Percentiles rank a stretch among this genome's conserved stretches.
phyloP scores from a whole-genome alignment of 2,888 invertebrate species.

The Cancer borealis region DNA sequence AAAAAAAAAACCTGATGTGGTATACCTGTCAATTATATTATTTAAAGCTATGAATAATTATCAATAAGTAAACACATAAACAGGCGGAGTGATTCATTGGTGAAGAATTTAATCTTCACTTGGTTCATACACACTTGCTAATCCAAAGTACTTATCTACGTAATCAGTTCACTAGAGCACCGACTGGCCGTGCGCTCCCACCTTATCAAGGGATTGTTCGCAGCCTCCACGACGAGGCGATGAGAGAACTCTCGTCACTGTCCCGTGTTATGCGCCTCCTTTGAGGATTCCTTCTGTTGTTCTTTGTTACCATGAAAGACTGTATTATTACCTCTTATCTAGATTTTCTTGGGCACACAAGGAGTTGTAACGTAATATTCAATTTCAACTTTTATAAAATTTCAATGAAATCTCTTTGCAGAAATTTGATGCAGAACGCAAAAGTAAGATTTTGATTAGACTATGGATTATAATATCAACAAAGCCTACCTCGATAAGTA shows the following conservation, averaged over 20 bases:
- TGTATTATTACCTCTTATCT: not conserved
- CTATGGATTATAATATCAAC: not conserved
- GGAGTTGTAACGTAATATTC: not conserved
- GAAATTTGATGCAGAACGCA: not conserved
- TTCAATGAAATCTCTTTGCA: not conserved
- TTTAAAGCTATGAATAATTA: not conserved
- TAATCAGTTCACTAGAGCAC: not conserved
- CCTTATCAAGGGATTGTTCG: not conserved
- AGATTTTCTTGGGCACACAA: not conserved
- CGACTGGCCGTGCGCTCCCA: not conserved
- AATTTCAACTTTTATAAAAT: not conserved
- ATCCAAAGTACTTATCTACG: not conserved
- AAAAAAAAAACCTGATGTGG: not conserved
- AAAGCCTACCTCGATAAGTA: too few relatives aligned
- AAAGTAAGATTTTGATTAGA: not conserved
- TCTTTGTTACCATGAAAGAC: conserved; percentile 12
- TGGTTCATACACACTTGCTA: not conserved
- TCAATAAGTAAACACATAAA: not conserved
- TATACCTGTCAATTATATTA: not conserved
- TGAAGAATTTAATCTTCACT: not conserved
- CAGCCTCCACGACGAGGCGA: not conserved
- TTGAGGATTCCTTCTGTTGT: not conserved
- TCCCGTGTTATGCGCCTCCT: not conserved
- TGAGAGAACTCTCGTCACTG: not conserved
- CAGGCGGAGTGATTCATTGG: not conserved